Percentiles rank a stretch among this genome's conserved stretches.
Evolutionary conservation across 2,797 vertebrate genomes (phyloP).

Genomic region (Sphenodon punctatus): DNA sequence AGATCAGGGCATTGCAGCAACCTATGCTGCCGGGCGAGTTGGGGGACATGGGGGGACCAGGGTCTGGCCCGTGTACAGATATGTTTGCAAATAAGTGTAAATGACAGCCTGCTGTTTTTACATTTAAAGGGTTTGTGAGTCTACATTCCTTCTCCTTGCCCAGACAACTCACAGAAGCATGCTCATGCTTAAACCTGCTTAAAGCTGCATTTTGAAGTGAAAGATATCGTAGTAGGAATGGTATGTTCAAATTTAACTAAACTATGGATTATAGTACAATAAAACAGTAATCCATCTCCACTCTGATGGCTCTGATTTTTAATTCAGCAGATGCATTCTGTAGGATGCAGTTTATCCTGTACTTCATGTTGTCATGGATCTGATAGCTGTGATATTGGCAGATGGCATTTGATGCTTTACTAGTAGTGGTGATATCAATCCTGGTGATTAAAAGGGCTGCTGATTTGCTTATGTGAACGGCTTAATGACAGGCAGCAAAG

Average conservation of each 20-base stretch:
- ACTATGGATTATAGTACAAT: slow-evolving; percentile 60
- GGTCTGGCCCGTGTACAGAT: too few relatives aligned
- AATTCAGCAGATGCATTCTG: slow-evolving; percentile 64
- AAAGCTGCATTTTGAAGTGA: slow-evolving; percentile 3
- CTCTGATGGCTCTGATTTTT: slow-evolving; percentile 56
- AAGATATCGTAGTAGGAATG: slow-evolving; percentile 31
- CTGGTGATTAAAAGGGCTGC: slow-evolving; percentile 67
- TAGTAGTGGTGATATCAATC: slow-evolving; percentile 56
- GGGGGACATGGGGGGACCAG: too few relatives aligned
- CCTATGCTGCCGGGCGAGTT: too few relatives aligned
- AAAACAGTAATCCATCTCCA: slow-evolving; percentile 66
- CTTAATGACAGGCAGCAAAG: slow-evolving; percentile 66
- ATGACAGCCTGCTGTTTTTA: background rate
- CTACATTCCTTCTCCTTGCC: slow-evolving; percentile 19
- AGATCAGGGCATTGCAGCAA: too few relatives aligned
- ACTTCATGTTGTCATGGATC: slow-evolving; percentile 53
- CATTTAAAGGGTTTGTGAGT: slow-evolving; percentile 23
- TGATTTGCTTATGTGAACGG: slow-evolving; percentile 72
- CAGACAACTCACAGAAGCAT: background rate
- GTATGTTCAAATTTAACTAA: slow-evolving; percentile 52
- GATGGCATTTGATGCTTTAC: slow-evolving; percentile 67
- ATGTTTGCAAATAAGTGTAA: background rate
- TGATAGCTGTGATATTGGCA: slow-evolving; percentile 60
- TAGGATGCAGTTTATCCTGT: slow-evolving; percentile 63
- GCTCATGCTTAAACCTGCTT: slow-evolving; percentile 20